These are phyloP conservation scores for Netelia melanura DNA, from an alignment of 2,888 invertebrate species.

Conservation along the genomic window DNA sequence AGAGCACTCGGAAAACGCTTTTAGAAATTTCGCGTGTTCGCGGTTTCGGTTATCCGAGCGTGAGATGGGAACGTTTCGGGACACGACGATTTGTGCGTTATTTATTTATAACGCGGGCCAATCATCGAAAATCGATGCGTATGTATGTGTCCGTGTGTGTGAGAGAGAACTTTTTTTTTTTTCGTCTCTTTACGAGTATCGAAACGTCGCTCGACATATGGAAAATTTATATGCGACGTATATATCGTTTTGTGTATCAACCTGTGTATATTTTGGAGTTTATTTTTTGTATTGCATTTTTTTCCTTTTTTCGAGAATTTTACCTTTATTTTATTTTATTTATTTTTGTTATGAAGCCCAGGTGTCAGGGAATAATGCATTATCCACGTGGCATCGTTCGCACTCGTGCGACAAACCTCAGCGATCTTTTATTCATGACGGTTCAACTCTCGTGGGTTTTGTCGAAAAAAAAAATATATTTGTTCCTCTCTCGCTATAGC, in stretches of 20 bases:
- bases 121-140: slow-evolving; percentile 38
- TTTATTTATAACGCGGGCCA: slow-evolving; percentile 37
- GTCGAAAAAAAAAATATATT: slow-evolving; percentile 65
- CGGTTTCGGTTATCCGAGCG: slow-evolving; percentile 1
- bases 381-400: slow-evolving; percentile 52
- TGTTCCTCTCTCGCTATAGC: slow-evolving; percentile 13
- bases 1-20: slow-evolving; percentile 26
- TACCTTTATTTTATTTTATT: slow-evolving; percentile 20
- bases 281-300: slow-evolving; percentile 14
- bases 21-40: slow-evolving; percentile 13
- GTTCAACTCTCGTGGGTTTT: slow-evolving; percentile 44
- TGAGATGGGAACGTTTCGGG: background rate
- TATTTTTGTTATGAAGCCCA: slow-evolving; percentile 13
- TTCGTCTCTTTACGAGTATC: background rate
- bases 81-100: slow-evolving; percentile 28
- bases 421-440: slow-evolving; percentile 63
- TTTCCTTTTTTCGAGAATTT: slow-evolving; percentile 4
- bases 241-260: background rate
- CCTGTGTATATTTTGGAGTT: background rate
- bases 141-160: background rate
- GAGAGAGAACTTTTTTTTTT: background rate
- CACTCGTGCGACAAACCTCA: slow-evolving; percentile 53
- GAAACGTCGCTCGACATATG: slow-evolving; percentile 14
- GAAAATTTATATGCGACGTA: background rate
- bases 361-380: slow-evolving; percentile 61